A percentile compares a stretch with the other conserved stretches of the same genome.
Conservation (phyloP, 1,140 invertebrate species). For the Drosophila insularis region DNA sequence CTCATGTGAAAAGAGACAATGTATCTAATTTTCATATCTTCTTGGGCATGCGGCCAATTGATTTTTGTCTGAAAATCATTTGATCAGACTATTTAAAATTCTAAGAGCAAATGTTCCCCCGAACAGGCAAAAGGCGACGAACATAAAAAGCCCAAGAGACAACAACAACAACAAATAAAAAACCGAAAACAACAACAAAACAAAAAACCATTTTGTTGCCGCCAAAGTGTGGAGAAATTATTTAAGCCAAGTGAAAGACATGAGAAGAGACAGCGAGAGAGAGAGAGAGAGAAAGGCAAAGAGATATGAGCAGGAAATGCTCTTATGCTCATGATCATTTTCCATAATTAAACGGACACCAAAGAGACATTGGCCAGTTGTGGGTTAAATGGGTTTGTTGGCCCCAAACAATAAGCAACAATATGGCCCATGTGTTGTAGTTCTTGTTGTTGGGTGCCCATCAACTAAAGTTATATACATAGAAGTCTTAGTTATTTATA, state of each 20-base stretch:
- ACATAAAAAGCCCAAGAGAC: constrained; percentile 34
- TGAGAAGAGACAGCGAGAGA: constrained; percentile 17
- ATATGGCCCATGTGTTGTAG: background rate
- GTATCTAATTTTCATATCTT: background rate
- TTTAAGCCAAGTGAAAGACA: constrained; percentile 60
- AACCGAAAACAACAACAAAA: background rate
- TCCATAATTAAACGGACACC: constrained; percentile 73
- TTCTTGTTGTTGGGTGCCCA: background rate
- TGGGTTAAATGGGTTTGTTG: constrained; percentile 78
- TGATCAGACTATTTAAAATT: constrained; percentile 65
- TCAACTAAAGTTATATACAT: background rate
- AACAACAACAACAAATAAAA: constrained; percentile 13
- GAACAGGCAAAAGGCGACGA: constrained; percentile 22
- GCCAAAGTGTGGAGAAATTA: constrained; percentile 71
- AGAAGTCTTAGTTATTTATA: constrained; percentile 10
- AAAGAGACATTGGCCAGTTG: constrained; percentile 68
- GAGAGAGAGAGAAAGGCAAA: background rate
- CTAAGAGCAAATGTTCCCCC: constrained; percentile 59
- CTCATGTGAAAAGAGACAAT: background rate
- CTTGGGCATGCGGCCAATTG: constrained; percentile 40
- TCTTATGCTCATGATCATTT: constrained; percentile 69
- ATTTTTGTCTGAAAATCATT: constrained; percentile 16
- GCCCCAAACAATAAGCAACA: constrained; percentile 30
- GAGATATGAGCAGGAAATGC: constrained; percentile 67
- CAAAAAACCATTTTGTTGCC: constrained; percentile 40